These are phyloP conservation scores for Rhynchophorus ferrugineus DNA, from an alignment of 1,140 invertebrate species.

Conservation along the genomic window DNA sequence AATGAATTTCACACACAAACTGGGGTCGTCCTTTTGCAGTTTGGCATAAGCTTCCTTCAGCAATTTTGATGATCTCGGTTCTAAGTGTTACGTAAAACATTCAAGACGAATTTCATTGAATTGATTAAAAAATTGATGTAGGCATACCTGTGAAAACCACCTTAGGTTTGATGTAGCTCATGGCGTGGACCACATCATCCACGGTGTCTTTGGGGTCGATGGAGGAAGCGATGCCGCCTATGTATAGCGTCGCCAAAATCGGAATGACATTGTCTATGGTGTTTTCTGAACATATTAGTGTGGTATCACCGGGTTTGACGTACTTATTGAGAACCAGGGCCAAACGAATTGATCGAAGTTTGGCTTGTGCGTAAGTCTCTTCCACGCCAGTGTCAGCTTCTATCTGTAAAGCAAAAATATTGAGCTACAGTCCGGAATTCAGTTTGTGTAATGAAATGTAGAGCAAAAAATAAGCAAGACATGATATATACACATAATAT, in stretches of 20 bases:
- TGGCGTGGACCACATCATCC: slow-evolving; percentile 15
- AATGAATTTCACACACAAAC: background rate
- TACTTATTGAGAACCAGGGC: slow-evolving; percentile 35
- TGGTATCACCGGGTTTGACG: slow-evolving; percentile 33
- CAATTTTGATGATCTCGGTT: slow-evolving; percentile 3
- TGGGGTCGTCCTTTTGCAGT: background rate
- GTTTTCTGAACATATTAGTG: slow-evolving; percentile 38
- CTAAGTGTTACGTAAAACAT: background rate
- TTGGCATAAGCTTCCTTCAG: slow-evolving; percentile 4
- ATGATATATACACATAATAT: too few species aligned
- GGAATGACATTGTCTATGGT: slow-evolving; percentile 37
- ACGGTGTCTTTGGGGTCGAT: slow-evolving; percentile 26
- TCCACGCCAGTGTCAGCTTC: slow-evolving; percentile 38
- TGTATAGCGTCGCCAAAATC: slow-evolving; percentile 34
- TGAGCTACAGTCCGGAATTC: too few species aligned
- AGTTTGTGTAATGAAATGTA: too few species aligned
- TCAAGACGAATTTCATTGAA: background rate
- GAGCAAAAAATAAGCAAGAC: too few species aligned
- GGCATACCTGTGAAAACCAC: slow-evolving; percentile 10
- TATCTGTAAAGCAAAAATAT: too few species aligned
- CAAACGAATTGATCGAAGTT: slow-evolving; percentile 33
- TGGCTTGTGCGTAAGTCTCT: slow-evolving; percentile 35
- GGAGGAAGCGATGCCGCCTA: slow-evolving; percentile 27
- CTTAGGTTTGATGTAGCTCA: slow-evolving; percentile 6
- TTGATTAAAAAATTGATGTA: background rate